Base-by-base conservation (phyloP, 2,113 vertebrate genomes). In the Chaetodon trifascialis region DNA sequence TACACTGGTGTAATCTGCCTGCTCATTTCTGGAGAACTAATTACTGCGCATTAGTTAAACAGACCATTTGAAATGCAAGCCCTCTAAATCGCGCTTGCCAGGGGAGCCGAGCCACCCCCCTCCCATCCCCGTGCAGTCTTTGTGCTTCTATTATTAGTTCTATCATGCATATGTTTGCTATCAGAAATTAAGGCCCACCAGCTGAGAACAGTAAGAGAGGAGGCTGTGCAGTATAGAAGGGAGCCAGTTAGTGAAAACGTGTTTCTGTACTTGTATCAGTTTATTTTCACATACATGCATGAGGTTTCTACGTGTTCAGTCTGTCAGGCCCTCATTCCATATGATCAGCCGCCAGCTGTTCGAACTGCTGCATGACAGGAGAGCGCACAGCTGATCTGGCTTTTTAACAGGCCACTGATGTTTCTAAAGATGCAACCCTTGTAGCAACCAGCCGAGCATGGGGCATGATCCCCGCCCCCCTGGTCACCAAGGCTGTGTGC, bases 31-130 rank as follows among this genome's bases (percentile, higher is more conserved):
- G 87, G 83, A 88, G 82, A 89, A 93, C 87, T 93, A 92, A 95
- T 94, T 93, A 90, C 87, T 84, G 81, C 81, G 74, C 86, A 94
- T 93, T 92, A 90, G 93, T 91, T 93, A 92, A 94, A 90, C 88
- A 91, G 92, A 92, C 89, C 92, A 91, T 92, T 90, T 88, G 87
- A 89, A 92, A 90, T 87, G 86, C 89, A 91, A 75, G 86, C 88
- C 89, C 81, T 70, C 86, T 80, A 90, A 91, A 89, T 87, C 81
- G 77, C 59, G 73, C 86, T 88, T 86, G 85, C 86, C 88, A 89
- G 81, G 84, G 88, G 86, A 91, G 64, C 74, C 3, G 25, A 62
- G 76, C 72, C 76, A 21, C 12, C 44, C 66, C 44, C 47, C 66
- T 47, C 80, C 54, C n/a, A 25, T 47, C 51, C 55, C 34, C 65